Conservation (phyloP, 2,888 invertebrate genomes). For the Unio delphinus region DNA sequence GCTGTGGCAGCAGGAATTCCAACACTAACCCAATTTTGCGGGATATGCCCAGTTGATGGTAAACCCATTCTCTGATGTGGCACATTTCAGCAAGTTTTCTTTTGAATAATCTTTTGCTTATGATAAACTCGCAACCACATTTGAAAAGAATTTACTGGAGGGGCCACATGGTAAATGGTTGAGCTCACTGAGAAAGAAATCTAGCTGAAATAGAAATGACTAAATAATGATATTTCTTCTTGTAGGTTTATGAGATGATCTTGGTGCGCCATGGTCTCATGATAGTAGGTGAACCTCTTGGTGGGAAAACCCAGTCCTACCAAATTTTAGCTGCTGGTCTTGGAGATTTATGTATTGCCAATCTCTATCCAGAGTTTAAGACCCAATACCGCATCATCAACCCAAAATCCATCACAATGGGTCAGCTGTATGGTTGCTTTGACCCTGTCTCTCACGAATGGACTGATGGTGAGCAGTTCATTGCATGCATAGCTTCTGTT, state of each 20-base stretch:
- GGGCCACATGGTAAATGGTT: too few relatives aligned
- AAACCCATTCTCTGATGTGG: too few relatives aligned
- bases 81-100: too few relatives aligned
- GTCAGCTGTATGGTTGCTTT: constrained; percentile 72
- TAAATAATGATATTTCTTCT: not conserved
- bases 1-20: too few relatives aligned
- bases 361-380: constrained; percentile 67
- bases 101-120: too few relatives aligned
- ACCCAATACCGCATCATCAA: constrained; percentile 70
- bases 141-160: too few relatives aligned
- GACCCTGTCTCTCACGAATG: constrained; percentile 72
- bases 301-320: constrained; percentile 71
- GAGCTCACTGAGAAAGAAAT: too few relatives aligned
- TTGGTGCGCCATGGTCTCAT: constrained; percentile 72
- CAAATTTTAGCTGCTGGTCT: constrained; percentile 71
- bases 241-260: constrained; percentile 72
- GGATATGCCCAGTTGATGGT: too few relatives aligned
- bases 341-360: constrained; percentile 62
- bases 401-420: constrained; percentile 72
- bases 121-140: too few relatives aligned
- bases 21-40: too few relatives aligned
- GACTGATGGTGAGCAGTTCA: constrained; percentile 67
- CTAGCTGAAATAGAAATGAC: not conserved
- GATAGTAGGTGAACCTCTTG: constrained; percentile 72
- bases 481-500: too few relatives aligned